A percentile compares a stretch with the other conserved stretches of the same genome.
These are phyloP conservation scores for Amphiprion ocellaris DNA, from an alignment of 2,113 vertebrate species.

Conservation along the genomic window DNA sequence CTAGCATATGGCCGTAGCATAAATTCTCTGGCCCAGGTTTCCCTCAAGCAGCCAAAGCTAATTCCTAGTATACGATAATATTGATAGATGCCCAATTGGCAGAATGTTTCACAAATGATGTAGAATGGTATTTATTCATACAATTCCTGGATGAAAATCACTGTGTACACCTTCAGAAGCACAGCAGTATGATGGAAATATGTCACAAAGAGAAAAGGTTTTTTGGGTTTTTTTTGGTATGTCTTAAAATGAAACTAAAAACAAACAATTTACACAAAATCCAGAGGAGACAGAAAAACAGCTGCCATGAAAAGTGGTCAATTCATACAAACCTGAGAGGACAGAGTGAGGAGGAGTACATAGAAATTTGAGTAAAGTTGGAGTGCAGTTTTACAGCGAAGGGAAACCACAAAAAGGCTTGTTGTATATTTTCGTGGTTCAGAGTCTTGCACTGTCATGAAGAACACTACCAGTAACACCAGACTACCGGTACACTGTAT, in stretches of 20 bases:
- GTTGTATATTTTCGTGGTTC: conserved; percentile 13
- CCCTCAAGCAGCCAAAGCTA: conserved; percentile 14
- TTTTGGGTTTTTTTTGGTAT: too few relatives aligned
- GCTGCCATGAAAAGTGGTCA: conserved; percentile 18
- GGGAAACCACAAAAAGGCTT: not conserved
- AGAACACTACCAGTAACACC: not conserved
- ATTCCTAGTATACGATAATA: not conserved
- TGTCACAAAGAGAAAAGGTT: too few relatives aligned
- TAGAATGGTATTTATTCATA: not conserved
- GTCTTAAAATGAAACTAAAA: not conserved
- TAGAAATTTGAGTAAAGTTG: not conserved
- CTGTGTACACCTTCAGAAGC: too few relatives aligned
- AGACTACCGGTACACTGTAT: conserved; percentile 9
- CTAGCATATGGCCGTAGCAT: not conserved
- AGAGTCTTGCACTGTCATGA: not conserved
- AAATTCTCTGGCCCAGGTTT: not conserved
- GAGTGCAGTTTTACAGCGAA: conserved; percentile 12
- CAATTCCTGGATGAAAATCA: too few relatives aligned
- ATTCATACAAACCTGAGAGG: not conserved
- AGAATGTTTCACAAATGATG: too few relatives aligned
- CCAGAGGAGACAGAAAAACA: conserved; percentile 8
- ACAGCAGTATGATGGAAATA: too few relatives aligned
- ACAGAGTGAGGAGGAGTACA: not conserved
- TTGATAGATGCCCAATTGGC: not conserved
- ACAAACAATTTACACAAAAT: conserved; percentile 1